Percentiles rank a stretch among this genome's conserved stretches.
These are phyloP conservation scores for Acromyrmex charruanus DNA, from an alignment of 1,140 invertebrate species.

Conservation along the genomic window DNA sequence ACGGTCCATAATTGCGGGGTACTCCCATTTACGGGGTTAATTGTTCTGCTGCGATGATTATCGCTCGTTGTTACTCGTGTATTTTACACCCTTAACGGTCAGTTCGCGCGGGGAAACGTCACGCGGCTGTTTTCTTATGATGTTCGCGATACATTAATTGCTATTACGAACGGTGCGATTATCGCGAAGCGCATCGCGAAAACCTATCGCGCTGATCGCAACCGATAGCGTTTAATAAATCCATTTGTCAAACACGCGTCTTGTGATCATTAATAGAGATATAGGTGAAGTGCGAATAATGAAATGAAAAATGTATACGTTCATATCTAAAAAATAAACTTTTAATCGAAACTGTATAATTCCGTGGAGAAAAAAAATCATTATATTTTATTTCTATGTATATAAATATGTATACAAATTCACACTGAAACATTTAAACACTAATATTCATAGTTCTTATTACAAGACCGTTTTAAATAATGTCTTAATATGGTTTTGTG, in stretches of 20 bases:
- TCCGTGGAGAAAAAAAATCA: not conserved
- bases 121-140: slow-evolving; percentile 55
- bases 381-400: not conserved
- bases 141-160: slow-evolving; percentile 51
- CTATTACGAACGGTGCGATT: slow-evolving; percentile 33
- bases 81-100: slow-evolving; percentile 60
- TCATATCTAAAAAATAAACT: not conserved
- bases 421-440: too few species aligned
- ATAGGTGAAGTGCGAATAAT: not conserved
- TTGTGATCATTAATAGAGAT: not conserved
- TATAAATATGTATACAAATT: too few species aligned
- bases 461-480: too few species aligned
- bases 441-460: too few species aligned
- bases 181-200: slow-evolving; percentile 41
- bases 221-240: slow-evolving; percentile 40
- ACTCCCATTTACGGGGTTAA: slow-evolving; percentile 68
- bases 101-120: slow-evolving; percentile 24
- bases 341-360: not conserved
- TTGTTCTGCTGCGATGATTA: slow-evolving; percentile 67
- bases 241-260: not conserved
- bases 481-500: too few species aligned
- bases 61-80: slow-evolving; percentile 42
- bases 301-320: not conserved
- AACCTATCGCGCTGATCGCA: slow-evolving; percentile 23
- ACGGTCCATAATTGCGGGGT: slow-evolving; percentile 63